Conservation (phyloP, 2,888 invertebrate species). For the Cyclophora punctaria region DNA sequence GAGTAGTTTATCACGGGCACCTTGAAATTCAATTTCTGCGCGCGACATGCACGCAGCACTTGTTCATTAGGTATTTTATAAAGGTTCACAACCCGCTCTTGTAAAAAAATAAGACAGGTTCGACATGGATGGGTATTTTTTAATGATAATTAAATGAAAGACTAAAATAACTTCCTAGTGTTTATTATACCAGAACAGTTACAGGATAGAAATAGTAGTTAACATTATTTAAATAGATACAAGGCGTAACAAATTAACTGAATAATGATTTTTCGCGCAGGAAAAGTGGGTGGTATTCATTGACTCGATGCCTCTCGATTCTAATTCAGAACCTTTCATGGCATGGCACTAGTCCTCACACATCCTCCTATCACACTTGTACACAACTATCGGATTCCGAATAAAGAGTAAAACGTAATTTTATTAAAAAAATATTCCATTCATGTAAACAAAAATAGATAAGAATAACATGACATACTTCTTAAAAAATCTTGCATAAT, state of each 20-base stretch:
- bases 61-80: too few species aligned
- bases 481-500: conserved; percentile 67
- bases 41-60: too few species aligned
- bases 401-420: conserved; percentile 32
- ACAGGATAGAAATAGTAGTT: conserved; percentile 49
- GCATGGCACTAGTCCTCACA: conserved; percentile 74
- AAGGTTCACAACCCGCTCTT: too few species aligned
- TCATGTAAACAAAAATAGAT: conserved; percentile 22
- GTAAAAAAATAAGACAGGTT: too few species aligned
- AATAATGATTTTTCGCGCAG: conserved; percentile 54
- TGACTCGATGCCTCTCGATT: conserved; percentile 70
- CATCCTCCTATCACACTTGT: conserved; percentile 71
- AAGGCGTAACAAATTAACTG: conserved; percentile 58
- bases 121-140: not conserved
- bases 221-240: conserved; percentile 47
- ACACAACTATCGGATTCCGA: conserved; percentile 35
- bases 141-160: conserved; percentile 18
- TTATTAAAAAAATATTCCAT: conserved; percentile 16
- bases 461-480: conserved; percentile 36
- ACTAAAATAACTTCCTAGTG: conserved; percentile 46
- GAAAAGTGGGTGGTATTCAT: conserved; percentile 75
- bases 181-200: conserved; percentile 66
- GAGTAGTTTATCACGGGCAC: too few species aligned
- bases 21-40: too few species aligned
- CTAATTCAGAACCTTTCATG: conserved; percentile 73